A percentile compares a stretch with the other conserved stretches of the same genome.
Evolutionary conservation across 1,140 invertebrate genomes (phyloP).

Genomic region (Artemia franciscana): DNA sequence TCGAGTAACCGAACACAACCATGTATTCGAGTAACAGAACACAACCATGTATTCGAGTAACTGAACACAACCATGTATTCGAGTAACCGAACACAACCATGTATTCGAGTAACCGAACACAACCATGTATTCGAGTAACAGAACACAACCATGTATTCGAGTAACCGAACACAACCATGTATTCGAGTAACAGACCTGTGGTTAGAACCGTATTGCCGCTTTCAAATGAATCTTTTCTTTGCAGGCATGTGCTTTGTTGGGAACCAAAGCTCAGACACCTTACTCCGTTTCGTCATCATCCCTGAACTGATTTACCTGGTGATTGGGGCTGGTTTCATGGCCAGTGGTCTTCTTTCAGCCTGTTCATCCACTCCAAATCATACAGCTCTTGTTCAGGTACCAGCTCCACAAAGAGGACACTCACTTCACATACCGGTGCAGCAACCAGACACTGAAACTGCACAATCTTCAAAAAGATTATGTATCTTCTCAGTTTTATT

Average conservation of each 20-base stretch:
- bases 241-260: constrained; percentile 69
- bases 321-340: constrained; percentile 23
- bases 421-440: neutral
- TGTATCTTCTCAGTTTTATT: constrained; percentile 30
- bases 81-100: no score
- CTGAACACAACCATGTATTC: no score
- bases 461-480: constrained; percentile 26
- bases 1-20: no score
- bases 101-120: no score
- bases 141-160: no score
- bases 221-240: no score
- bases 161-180: no score
- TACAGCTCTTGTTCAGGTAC: constrained; percentile 13
- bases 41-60: no score
- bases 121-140: no score
- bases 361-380: neutral
- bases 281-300: constrained; percentile 26
- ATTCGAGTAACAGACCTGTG: no score
- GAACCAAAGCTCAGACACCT: constrained; percentile 49
- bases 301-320: constrained; percentile 25
- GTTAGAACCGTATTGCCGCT: no score
- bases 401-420: constrained; percentile 5
- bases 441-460: constrained; percentile 21
- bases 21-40: no score
- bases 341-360: constrained; percentile 21